These are phyloP conservation scores for Drosophila niveifrons DNA, from an alignment of 2,888 invertebrate species.

Conservation along the genomic window DNA sequence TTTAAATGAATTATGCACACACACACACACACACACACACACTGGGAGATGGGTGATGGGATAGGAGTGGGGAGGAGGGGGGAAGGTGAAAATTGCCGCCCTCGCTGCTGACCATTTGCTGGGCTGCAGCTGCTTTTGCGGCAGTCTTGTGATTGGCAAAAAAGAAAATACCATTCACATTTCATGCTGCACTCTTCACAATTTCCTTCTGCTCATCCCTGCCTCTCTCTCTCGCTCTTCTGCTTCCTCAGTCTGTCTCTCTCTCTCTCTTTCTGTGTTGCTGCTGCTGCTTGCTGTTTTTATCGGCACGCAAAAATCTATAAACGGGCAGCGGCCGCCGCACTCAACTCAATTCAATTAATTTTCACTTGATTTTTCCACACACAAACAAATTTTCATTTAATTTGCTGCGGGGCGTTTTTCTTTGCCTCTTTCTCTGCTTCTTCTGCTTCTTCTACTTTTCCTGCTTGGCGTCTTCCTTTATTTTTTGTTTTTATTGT, in stretches of 20 bases:
- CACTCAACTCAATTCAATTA: constrained; percentile 84
- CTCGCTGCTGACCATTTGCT: constrained; percentile 67
- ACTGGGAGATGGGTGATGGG: neutral
- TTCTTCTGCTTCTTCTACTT: constrained; percentile 8
- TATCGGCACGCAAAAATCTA: constrained; percentile 70
- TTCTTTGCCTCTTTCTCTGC: constrained; percentile 5
- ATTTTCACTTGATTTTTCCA: constrained; percentile 83
- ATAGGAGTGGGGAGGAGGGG: neutral
- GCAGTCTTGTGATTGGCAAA: constrained; percentile 79
- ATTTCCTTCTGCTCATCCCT: neutral
- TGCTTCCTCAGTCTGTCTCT: neutral
- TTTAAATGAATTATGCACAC: constrained; percentile 72
- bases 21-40: constrained; percentile 26
- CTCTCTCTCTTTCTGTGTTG: neutral
- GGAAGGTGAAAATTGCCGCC: constrained; percentile 36
- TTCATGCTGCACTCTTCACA: constrained; percentile 33
- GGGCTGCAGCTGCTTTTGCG: constrained; percentile 43
- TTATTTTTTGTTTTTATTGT: neutral
- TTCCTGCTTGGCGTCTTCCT: neutral
- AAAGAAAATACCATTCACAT: constrained; percentile 43
- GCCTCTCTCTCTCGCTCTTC: constrained; percentile 11
- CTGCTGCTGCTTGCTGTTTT: constrained; percentile 21
- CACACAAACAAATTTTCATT: constrained; percentile 74
- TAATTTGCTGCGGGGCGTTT: constrained; percentile 73
- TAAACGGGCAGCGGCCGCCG: constrained; percentile 71